A percentile compares a stretch with the other conserved stretches of the same genome.
phyloP scores from a whole-genome alignment of 2,113 vertebrate species.

The Ancistrus triradiatus region DNA sequence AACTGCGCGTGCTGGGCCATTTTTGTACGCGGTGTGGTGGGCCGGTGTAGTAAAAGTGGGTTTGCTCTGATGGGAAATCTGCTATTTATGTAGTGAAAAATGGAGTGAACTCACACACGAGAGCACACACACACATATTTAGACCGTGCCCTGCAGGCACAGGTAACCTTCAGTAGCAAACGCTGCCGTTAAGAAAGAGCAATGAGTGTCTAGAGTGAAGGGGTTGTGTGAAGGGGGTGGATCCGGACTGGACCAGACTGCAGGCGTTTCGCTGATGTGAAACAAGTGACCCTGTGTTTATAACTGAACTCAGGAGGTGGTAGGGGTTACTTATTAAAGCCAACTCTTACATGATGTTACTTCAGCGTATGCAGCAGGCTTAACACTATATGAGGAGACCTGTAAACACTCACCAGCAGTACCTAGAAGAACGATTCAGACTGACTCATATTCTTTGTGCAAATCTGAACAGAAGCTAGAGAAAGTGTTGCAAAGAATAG shows the following conservation, averaged over 20 bases:
- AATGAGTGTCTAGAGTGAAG: conserved; percentile 7
- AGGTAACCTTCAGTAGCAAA: conserved; percentile 72
- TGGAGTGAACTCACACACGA: conserved; percentile 52
- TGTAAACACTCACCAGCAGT: too few relatives aligned
- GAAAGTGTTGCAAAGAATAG: too few relatives aligned
- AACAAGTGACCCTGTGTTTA: conserved; percentile 38
- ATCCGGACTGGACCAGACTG: conserved; percentile 2
- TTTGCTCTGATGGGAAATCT: conserved; percentile 81
- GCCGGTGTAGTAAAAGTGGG: conserved; percentile 66
- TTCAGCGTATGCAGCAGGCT: too few relatives aligned
- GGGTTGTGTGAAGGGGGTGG: conserved; percentile 1
- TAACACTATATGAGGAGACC: too few relatives aligned
- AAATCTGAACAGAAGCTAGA: too few relatives aligned
- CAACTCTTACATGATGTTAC: not conserved
- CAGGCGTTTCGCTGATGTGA: conserved; percentile 22
- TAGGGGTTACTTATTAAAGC: not conserved
- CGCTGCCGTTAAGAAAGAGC: conserved; percentile 54
- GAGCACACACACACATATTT: conserved; percentile 36
- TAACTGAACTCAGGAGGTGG: not conserved
- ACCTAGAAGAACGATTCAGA: too few relatives aligned
- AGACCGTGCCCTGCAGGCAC: conserved; percentile 64
- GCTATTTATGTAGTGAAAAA: conserved; percentile 76
- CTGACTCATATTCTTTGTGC: too few relatives aligned
- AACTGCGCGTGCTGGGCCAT: conserved; percentile 9
- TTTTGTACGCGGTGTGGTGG: conserved; percentile 48